Base-by-base conservation (phyloP, 1,140 invertebrate genomes). In the Samia ricini region DNA sequence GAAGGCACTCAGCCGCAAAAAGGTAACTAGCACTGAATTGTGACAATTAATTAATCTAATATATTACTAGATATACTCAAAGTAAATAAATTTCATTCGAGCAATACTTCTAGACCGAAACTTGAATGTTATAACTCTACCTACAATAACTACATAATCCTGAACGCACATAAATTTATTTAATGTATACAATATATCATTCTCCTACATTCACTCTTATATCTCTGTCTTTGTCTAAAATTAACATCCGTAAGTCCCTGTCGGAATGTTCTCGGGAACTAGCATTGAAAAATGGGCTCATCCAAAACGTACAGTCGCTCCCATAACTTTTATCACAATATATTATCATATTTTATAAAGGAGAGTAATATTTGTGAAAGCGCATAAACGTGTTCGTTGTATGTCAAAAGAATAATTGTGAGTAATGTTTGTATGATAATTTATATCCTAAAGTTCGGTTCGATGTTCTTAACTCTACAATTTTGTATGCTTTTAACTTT, bases 111-210 rank as follows among this genome's bases (percentile, higher is more conserved):
- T 42, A 42, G 7, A 42, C n/a, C 33, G 33, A 52, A 52, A 21
- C 51, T 10, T 22, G 21, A 52, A 56, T 12, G 7, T 29, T 6
- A 56, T 23, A 56, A n/a, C n/a, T n/a, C n/a, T n/a, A n/a, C n/a
- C n/a, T n/a, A n/a, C n/a, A 58, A 69, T 60, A 36, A 22, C 54
- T 75, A 68, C 69, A 67, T 60, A 42, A 42, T 42, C 33, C 10
- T 3, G 33, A 42, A 42, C 33, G 7, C 33, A 56, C 60, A 62
- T 20, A 52, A 52, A 52, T 52, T 52, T 52, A 21, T 10, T 52
- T 52, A 52, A 52, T 52, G 51, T 52, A n/a, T 23, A 52, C 21
- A 52, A 8, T 52, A 22, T 52, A 52, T 52, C 51, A 22, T 52
- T 52, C 20, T 52, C 33, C 10, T 42, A 42, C 33, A 15, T 42